phyloP scores from a whole-genome alignment of 2,888 invertebrate species.

The Leptopilina drosophilae region DNA sequence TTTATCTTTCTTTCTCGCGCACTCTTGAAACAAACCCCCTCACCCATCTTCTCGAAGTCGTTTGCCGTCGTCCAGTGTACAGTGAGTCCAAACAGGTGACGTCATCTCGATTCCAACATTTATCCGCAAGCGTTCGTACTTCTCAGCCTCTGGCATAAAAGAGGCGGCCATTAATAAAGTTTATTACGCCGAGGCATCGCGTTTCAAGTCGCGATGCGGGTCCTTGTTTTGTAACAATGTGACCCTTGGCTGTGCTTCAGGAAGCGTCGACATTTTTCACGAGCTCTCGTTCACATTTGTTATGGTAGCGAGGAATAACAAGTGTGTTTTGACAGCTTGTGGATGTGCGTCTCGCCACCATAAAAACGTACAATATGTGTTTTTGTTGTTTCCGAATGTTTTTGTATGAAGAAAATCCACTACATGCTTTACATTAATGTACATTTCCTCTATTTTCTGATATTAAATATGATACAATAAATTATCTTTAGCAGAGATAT shows the following conservation, averaged over 20 bases:
- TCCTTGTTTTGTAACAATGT: constrained; percentile 40
- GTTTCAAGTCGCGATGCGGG: constrained; percentile 46
- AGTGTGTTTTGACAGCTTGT: constrained; percentile 25
- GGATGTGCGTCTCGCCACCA: background rate
- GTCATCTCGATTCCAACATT: constrained; percentile 60
- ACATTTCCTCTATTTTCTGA: no score
- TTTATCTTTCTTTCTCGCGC: constrained; percentile 45
- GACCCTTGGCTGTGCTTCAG: constrained; percentile 40
- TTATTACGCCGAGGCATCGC: constrained; percentile 54
- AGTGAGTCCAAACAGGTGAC: constrained; percentile 58
- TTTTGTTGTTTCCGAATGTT: background rate
- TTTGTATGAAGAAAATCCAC: background rate
- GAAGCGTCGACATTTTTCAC: constrained; percentile 34
- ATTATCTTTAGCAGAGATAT: no score
- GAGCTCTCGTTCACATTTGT: constrained; percentile 33
- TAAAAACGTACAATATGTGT: background rate
- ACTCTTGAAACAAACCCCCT: constrained; percentile 26
- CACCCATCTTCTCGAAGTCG: constrained; percentile 25
- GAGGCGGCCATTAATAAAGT: constrained; percentile 62
- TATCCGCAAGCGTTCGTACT: constrained; percentile 48
- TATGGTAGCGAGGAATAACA: constrained; percentile 21
- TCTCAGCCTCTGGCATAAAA: constrained; percentile 50
- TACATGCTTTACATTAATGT: background rate
- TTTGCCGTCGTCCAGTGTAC: constrained; percentile 5
- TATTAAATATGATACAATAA: no score